Base-by-base conservation (phyloP, 1,140 invertebrate genomes). In the Nomia melanderi region DNA sequence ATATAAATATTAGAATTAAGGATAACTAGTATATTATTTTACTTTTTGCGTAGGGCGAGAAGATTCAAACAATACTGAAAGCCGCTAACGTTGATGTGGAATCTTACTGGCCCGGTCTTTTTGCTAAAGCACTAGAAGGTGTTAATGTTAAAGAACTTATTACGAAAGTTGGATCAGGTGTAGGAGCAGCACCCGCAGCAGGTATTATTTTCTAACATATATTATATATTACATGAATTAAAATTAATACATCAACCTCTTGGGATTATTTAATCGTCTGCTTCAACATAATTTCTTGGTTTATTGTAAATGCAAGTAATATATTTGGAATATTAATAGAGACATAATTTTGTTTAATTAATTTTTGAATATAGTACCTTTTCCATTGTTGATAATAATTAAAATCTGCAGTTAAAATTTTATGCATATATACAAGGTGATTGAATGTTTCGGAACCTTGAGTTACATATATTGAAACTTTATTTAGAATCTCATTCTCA, bases 81-180 rank as follows among this genome's bases (percentile, higher is more conserved):
- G 98, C 99, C 33, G 98, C 99, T 62, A 95, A 95, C 90, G 98
- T 99, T 73, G 96, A 98, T 60, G 96, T 99, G 31, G 99, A 99
- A 91, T 98, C 99, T 27, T 99, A 99, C 93, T 99, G 99, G 99
- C 98, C 98, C 71, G 97, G 97, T 90, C 94, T 99, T 36, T 99
- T 99, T 92, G 98, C 98, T 77, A 99, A 99, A 92, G 97, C 98
- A 56, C 93, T 99, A 66, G 98, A 99, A 93, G 97, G 97, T 74
- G 93, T 99, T 70, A 98, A 99, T 89, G 95, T 99, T 36, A 98
- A 97, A 91, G 96, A 98, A 60, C 93, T 99, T 83, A 98, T 99
- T 91, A 97, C 97, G 66, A 99, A 98, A 90, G 96, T 99, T 86
- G 97, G 98, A 27, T 96, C 97, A 71, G 98, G 97, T 75, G 98